These are phyloP conservation scores for Symphodus melops DNA, from an alignment of 2,113 vertebrate genomes.

Conservation along the genomic window DNA sequence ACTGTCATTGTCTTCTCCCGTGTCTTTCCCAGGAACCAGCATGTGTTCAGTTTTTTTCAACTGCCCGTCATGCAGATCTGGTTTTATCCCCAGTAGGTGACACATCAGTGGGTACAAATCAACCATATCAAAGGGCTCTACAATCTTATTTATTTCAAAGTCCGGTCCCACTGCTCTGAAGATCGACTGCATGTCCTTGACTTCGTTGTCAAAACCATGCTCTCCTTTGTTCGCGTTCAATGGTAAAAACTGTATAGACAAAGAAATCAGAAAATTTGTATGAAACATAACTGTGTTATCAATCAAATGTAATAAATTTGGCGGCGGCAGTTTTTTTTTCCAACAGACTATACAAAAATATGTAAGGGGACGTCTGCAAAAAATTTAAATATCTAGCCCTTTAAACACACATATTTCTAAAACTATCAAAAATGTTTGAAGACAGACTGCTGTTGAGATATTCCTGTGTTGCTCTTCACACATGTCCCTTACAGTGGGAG, in stretches of 20 bases:
- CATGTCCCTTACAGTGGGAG: too few species aligned
- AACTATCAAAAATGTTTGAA: too few species aligned
- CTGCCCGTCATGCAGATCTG: slow-evolving; percentile 86
- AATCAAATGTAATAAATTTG: too few species aligned
- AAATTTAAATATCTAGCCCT: not conserved
- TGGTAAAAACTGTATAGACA: slow-evolving; percentile 72
- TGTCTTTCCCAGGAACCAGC: slow-evolving; percentile 5
- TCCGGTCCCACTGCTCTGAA: slow-evolving; percentile 89
- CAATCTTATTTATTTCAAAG: slow-evolving; percentile 82
- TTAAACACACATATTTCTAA: too few species aligned
- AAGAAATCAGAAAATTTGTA: not conserved
- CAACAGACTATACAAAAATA: not conserved
- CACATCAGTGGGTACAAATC: slow-evolving; percentile 90
- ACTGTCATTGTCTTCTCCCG: slow-evolving; percentile 20
- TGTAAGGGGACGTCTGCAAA: not conserved
- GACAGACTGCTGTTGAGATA: too few species aligned
- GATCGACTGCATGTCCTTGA: slow-evolving; percentile 89
- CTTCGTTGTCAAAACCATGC: slow-evolving; percentile 86
- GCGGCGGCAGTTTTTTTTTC: not conserved
- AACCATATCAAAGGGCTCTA: slow-evolving; percentile 89
- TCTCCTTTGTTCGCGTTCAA: slow-evolving; percentile 86
- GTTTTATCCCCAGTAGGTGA: slow-evolving; percentile 84
- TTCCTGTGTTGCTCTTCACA: too few species aligned
- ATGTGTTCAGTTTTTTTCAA: slow-evolving; percentile 65
- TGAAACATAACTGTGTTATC: not conserved